phyloP scores from a whole-genome alignment of 2,113 vertebrate species.

The Cynoglossus semilaevis region DNA sequence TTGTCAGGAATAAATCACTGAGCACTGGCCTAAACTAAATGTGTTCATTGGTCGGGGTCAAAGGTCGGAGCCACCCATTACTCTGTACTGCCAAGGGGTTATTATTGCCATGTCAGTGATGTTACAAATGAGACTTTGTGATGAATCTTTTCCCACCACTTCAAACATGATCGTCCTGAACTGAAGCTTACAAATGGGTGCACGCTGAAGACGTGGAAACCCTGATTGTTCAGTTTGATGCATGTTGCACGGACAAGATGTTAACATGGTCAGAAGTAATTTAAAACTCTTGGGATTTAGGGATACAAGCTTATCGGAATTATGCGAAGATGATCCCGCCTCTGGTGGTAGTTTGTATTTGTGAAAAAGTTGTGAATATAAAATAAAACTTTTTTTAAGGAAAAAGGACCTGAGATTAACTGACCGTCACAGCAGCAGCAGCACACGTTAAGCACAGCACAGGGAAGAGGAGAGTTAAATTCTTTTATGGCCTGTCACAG shows the following conservation, averaged over 20 bases:
- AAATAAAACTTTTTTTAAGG: background rate
- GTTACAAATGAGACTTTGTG: slow-evolving; percentile 77
- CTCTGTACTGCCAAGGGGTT: slow-evolving; percentile 72
- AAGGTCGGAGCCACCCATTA: slow-evolving; percentile 75
- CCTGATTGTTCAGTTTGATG: slow-evolving; percentile 2
- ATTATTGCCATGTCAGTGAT: slow-evolving; percentile 72
- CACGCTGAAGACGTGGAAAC: slow-evolving; percentile 28
- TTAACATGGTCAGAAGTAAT: no score
- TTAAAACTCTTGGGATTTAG: no score
- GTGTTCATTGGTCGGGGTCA: slow-evolving; percentile 71
- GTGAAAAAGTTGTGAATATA: background rate
- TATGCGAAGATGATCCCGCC: no score
- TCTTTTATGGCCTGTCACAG: slow-evolving; percentile 66
- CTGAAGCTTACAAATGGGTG: slow-evolving; percentile 41
- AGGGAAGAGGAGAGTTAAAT: slow-evolving; percentile 35
- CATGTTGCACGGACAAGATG: background rate
- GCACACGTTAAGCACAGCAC: slow-evolving; percentile 26
- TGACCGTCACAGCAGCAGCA: slow-evolving; percentile 3
- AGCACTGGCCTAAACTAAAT: slow-evolving; percentile 66
- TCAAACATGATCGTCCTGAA: slow-evolving; percentile 47
- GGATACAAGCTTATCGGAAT: no score
- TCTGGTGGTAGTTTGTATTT: no score
- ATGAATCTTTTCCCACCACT: slow-evolving; percentile 73
- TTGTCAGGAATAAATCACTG: slow-evolving; percentile 76
- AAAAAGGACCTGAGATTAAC: slow-evolving; percentile 6